Conservation (phyloP, 2,797 vertebrate species). For the Helicolenus hilgendorfi region DNA sequence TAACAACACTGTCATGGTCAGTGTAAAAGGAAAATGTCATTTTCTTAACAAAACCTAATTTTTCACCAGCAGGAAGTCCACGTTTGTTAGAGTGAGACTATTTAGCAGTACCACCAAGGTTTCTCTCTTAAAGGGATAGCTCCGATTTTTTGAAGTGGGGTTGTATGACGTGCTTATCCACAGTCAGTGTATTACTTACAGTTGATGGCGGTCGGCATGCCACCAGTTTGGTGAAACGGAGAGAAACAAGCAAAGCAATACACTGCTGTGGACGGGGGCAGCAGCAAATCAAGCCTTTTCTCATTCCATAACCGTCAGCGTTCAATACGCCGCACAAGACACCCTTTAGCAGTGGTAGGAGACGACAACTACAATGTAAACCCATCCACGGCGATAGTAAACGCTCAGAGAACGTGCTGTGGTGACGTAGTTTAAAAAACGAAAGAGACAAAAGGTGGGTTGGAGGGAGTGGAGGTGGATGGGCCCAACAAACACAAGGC, state of each 20-base stretch:
- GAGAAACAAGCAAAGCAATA: not conserved
- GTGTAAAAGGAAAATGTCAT: conserved; percentile 50
- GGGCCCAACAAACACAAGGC: no score
- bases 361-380: no score
- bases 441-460: no score
- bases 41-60: conserved; percentile 42
- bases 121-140: conserved; percentile 8
- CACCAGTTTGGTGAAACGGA: not conserved
- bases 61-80: conserved; percentile 49
- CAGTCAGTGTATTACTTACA: not conserved
- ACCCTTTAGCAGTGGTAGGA: no score
- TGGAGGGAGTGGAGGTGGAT: no score
- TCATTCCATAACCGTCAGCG: no score
- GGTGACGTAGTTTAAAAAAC: no score
- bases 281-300: no score
- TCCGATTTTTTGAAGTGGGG: rapidly evolving
- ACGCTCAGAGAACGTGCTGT: no score
- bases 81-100: conserved; percentile 31
- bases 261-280: no score
- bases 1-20: conserved; percentile 72
- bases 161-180: not conserved
- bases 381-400: no score
- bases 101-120: not conserved
- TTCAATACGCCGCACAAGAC: no score
- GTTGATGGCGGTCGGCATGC: not conserved